These are phyloP conservation scores for Eucidaris tribuloides DNA, from an alignment of 35 echinoderm and acorn worm genomes.

Conservation along the genomic window DNA sequence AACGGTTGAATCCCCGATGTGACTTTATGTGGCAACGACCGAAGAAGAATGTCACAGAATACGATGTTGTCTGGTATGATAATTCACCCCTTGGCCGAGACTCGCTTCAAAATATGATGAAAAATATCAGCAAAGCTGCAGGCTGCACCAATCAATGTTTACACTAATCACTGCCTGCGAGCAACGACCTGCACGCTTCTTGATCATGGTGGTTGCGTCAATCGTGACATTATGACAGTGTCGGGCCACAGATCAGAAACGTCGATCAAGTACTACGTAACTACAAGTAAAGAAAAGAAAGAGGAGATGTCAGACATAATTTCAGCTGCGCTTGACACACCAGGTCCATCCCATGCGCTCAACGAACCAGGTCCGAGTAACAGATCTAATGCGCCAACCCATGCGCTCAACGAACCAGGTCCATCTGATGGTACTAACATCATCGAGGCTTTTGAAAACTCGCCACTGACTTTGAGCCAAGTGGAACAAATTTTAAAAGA, in stretches of 20 bases:
- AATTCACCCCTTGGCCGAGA: slow-evolving; percentile 14
- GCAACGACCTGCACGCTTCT: background rate
- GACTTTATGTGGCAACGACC: slow-evolving; percentile 44
- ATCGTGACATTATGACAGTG: background rate
- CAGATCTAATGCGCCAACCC: no score
- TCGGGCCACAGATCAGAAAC: slow-evolving; percentile 3
- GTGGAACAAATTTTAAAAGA: no score
- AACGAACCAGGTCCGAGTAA: no score
- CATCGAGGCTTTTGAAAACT: no score
- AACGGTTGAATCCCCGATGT: background rate
- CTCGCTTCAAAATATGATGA: slow-evolving; percentile 2
- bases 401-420: no score
- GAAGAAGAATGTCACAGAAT: background rate
- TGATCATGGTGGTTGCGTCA: background rate
- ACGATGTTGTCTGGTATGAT: slow-evolving; percentile 26
- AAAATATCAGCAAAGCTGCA: slow-evolving; percentile 11
- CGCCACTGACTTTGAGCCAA: no score
- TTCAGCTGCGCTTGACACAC: no score
- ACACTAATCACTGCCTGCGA: slow-evolving; percentile 20
- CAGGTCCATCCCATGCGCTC: no score
- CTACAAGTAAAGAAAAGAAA: slow-evolving; percentile 11
- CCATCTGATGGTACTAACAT: no score
- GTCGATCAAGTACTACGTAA: background rate
- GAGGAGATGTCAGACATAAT: slow-evolving; percentile 27
- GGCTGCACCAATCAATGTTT: slow-evolving; percentile 1